Percentiles rank a stretch among this genome's conserved stretches.
These are phyloP conservation scores for Hystrix brachyura DNA, from an alignment of 2,113 vertebrate genomes.

Conservation along the genomic window DNA sequence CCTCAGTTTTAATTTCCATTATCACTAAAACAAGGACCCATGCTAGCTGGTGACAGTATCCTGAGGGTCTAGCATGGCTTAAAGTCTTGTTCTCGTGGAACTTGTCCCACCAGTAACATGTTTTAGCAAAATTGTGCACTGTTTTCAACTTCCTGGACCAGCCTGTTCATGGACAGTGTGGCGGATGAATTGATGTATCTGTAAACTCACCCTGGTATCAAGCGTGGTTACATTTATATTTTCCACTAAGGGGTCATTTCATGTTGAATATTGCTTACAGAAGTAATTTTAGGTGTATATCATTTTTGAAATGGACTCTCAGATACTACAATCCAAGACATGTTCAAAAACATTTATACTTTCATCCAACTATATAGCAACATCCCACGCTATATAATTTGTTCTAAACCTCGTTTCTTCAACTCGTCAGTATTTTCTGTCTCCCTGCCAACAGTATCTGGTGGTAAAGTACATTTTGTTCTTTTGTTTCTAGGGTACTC, in stretches of 20 bases:
- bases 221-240: background rate
- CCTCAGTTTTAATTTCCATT: background rate
- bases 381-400: conserved; percentile 51
- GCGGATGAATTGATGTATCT: background rate
- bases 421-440: background rate
- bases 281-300: background rate
- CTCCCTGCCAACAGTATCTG: conserved; percentile 7
- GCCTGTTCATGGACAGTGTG: background rate
- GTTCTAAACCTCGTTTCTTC: conserved; percentile 41
- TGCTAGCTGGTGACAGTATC: background rate
- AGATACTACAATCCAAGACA: conserved; percentile 33
- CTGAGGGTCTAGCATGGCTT: background rate
- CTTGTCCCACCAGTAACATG: background rate
- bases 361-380: conserved; percentile 22
- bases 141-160: background rate
- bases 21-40: background rate
- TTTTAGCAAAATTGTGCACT: background rate
- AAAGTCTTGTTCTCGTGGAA: background rate
- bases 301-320: conserved; percentile 67
- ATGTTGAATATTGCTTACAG: conserved; percentile 23
- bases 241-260: conserved; percentile 59
- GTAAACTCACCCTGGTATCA: background rate
- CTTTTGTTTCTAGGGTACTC: conserved; percentile 43
- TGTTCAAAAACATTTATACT: conserved; percentile 47
- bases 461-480: conserved; percentile 2